Conservation (phyloP, 1,140 invertebrate species). For the Campoletis sonorensis region DNA sequence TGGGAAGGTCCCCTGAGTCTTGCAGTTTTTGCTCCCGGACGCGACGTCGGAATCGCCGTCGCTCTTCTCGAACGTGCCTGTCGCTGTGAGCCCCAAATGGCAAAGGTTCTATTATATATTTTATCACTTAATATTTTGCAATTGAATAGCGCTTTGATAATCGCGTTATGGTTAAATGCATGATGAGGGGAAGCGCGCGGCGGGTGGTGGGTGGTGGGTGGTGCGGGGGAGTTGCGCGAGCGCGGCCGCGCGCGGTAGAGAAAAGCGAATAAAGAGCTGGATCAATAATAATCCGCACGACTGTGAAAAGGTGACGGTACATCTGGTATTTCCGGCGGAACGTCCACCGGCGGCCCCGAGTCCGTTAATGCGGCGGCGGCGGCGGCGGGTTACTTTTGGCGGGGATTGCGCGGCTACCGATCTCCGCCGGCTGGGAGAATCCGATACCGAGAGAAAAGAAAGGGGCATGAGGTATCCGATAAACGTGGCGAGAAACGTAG, state of each 20-base stretch:
- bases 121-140: no score
- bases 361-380: slow-evolving; percentile 11
- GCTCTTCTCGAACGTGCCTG: slow-evolving; percentile 81
- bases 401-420: slow-evolving; percentile 68
- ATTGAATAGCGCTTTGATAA: no score
- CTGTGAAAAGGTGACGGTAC: slow-evolving; percentile 81
- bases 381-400: slow-evolving; percentile 34
- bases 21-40: slow-evolving; percentile 83
- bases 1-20: slow-evolving; percentile 87
- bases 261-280: no score
- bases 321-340: slow-evolving; percentile 80
- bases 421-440: slow-evolving; percentile 64
- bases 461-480: slow-evolving; percentile 83
- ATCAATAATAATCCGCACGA: no score
- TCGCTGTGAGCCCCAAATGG: slow-evolving; percentile 81
- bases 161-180: no score
- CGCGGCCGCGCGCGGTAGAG: no score
- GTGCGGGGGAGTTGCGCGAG: no score
- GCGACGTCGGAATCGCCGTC: slow-evolving; percentile 81
- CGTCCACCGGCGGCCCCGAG: slow-evolving; percentile 65
- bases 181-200: no score
- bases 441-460: slow-evolving; percentile 76
- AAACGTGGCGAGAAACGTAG: slow-evolving; percentile 85
- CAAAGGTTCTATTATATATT: slow-evolving; percentile 72
- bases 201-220: no score